Evolutionary conservation across 2,113 vertebrate species (phyloP), one percentile per base, ranked within the genome.

Genomic region (Arenaria interpres): DNA sequence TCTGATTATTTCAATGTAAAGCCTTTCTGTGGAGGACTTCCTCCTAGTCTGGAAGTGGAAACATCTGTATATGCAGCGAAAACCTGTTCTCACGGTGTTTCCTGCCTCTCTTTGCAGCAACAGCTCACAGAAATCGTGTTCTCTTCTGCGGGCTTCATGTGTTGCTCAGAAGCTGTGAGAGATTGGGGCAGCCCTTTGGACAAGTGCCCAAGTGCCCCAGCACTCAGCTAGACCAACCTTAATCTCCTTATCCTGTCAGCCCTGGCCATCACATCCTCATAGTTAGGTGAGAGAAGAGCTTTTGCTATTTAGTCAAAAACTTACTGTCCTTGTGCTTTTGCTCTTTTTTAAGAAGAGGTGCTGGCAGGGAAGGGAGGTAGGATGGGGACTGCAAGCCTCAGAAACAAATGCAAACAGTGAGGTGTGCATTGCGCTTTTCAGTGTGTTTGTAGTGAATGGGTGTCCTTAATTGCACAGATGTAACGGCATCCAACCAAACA

Each of bases 41-140:
- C 80, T 89, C 33, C 62, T 78, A 57, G 18, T 68, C 64, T 97
- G 93, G 93, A 96, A 88, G 78, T 57, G 63, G 85, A 94, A 94
- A 89, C 56, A 60, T 7, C 72, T 54, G 80, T 79, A 10, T 56
- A n/a, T 43, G 12, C 33, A n/a, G 54, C 53, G 53, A 96, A 91
- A 90, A 85, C 11, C 10, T 63, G 13, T 76, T 91, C 71, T 88
- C 39, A 30, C 4, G 4, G 35, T 89, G 69, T 90, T 96, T 97
- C 92, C 92, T 96, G 88, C 83, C 69, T 78, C 50, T 94, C 60
- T 88, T 88, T 14, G 2, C 72, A 75, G 50, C 45, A 90, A 17
- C 33, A 62, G 35, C 50, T 90, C 45, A 43, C 50, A 78, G 54
- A 94, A 71, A 35, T 77, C 0, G 0, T 21, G 4, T 64, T 95